Evolutionary conservation across 2,797 vertebrate genomes (phyloP).

Genomic region (Enteromius radiatus): DNA sequence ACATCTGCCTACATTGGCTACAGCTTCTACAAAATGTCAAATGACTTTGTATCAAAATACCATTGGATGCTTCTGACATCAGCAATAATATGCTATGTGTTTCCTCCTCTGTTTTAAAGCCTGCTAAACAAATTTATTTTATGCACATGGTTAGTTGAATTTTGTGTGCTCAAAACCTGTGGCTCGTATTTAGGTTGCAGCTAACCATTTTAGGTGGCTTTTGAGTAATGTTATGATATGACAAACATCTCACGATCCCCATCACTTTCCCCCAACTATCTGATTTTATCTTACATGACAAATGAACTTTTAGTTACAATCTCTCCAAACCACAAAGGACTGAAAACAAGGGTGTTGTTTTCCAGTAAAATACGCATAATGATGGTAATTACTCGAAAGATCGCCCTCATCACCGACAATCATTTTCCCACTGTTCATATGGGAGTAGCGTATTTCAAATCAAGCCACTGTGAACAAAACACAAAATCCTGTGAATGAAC

Average conservation of each 20-base stretch:
- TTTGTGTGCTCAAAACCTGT: neutral
- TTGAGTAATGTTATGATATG: neutral
- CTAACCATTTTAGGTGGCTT: neutral
- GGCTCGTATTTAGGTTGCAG: neutral
- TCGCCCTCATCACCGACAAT: neutral
- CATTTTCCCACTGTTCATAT: constrained; percentile 13
- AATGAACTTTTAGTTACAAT: constrained; percentile 26
- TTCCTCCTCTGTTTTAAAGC: neutral
- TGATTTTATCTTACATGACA: neutral
- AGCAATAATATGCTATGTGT: neutral
- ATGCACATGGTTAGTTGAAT: neutral
- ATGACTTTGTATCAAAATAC: neutral
- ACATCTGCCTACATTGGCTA: neutral
- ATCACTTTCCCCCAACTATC: neutral
- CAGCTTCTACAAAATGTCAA: neutral
- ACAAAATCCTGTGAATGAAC: constrained; percentile 6
- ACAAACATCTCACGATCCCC: neutral
- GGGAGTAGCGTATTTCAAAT: neutral
- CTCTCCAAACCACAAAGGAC: constrained; percentile 12
- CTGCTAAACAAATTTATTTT: neutral
- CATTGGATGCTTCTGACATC: neutral
- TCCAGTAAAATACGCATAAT: constrained; percentile 21
- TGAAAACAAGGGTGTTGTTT: constrained; percentile 30
- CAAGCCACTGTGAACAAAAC: neutral
- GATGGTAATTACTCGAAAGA: constrained; percentile 35